Base-by-base conservation (phyloP, 2,888 invertebrate species). In the Parascotia fuliginaria region DNA sequence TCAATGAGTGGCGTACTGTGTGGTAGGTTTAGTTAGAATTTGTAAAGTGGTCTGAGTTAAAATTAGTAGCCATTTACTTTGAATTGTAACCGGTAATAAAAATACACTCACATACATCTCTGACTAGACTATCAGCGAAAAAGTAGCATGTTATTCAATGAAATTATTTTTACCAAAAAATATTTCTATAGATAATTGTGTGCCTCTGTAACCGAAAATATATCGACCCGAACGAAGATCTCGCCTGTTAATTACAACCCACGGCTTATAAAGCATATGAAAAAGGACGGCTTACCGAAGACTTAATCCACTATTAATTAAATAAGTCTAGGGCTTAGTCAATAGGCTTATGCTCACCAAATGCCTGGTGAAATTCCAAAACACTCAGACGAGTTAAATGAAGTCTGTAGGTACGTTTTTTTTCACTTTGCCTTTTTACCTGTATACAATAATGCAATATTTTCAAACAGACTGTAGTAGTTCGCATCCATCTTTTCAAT, bases 401-500 rank as follows among this genome's bases (percentile, higher is more conserved):
- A 9, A 24, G 24, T 7, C 24, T 7, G 19, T 24, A 7, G 6
- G 1, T 7, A 24, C 5, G 5, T 3, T 19, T 5, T 4, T 24
- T 24, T 6, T 7, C 7, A 1, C 7, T 24, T 24, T 19, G 19
- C 24, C 7, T 7, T 24, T 24, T 24, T 7, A 24, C 24, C 14
- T 19, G 16, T 34, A 16, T 13, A 12, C 13, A 32, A 39, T 0
- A 24, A 16, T 14, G 19, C 28, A 34, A 50, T 38, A 45, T 45
- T 50, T 45, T 24, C 13, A 38, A 41, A 53, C 41, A 33, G 36
- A 57, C 27, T 19, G 29, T 37, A 1, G 12, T 13, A 31, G 31
- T 41, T 47, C 48, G 16, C 45, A 63, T 56, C 37, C 37, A 64
- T 57, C 45, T 54, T 56, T 47, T 60, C 50, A 60, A 61, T 60